Percentiles rank a stretch among this genome's conserved stretches.
phyloP scores from a whole-genome alignment of 2,797 vertebrate species.

The Cyprinodon diabolis region DNA sequence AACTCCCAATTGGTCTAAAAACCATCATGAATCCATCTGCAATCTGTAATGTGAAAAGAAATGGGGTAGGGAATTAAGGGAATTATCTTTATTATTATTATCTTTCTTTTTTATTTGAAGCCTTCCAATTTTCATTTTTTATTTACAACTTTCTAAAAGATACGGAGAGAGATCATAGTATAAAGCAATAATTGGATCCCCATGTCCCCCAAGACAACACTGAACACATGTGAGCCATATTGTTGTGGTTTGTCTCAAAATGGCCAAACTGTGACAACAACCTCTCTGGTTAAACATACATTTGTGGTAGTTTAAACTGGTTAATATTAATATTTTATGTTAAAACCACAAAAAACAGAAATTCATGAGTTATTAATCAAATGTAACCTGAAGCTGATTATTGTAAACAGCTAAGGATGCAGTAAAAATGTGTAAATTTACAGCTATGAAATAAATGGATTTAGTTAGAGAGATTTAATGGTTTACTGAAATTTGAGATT shows the following conservation, averaged over 20 bases:
- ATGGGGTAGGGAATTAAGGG: background rate
- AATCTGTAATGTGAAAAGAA: slow-evolving; percentile 56
- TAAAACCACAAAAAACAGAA: background rate
- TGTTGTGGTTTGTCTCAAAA: background rate
- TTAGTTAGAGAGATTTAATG: background rate
- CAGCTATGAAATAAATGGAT: background rate
- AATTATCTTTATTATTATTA: too few relatives aligned
- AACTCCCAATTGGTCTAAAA: slow-evolving; percentile 71
- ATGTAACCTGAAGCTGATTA: background rate
- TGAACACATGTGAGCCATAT: background rate
- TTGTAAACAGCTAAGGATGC: background rate
- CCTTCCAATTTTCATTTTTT: background rate
- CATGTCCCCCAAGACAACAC: background rate
- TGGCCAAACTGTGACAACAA: background rate
- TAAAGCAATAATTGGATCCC: background rate
- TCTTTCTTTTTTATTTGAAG: background rate
- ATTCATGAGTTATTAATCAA: background rate
- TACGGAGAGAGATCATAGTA: background rate
- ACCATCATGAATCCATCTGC: slow-evolving; percentile 61
- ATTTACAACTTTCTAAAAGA: background rate
- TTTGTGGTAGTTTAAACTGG: background rate
- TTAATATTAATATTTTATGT: background rate
- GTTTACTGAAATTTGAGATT: background rate
- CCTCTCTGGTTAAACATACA: background rate
- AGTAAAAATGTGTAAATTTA: background rate